Evolutionary conservation across 2,113 vertebrate genomes (phyloP), one percentile per base, ranked within the genome.

Genomic region (Axis porcinus): DNA sequence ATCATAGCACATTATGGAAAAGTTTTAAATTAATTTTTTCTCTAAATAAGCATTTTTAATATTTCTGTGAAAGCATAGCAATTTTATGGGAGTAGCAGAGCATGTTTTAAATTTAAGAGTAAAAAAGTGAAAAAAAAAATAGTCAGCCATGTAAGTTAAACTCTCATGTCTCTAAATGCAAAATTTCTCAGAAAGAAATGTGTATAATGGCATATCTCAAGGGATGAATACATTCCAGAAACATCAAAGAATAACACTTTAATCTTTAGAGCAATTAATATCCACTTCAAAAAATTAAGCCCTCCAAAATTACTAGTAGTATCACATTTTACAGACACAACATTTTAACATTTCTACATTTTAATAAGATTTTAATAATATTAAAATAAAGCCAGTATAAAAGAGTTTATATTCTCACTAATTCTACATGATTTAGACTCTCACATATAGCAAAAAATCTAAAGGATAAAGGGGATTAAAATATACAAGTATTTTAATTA

Each of bases 201-300:
- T 98, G 79, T 98, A 62, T 89, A 95, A 95, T 91, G 95, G 95
- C 97, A 94, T 98, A 96, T 97, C 97, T 98, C 97, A 97, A 98
- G 97, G 97, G 97, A 97, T 98, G 96, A 98, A 98, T 98, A 89
- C 43, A 97, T 98, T 97, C 91, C 89, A 94, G 97, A 97, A 94
- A 97, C 97, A 97, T 98, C 97, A 98, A 98, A 98, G 97, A 97
- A 96, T 95, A 94, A 97, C 95, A 97, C 88, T 97, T 97, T 95
- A 98, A 97, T 97, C 97, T 97, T 97, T 88, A 97, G 82, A 95
- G 98, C 97, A 97, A 98, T 98, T 98, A 98, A 97, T 97, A 98
- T 94, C 95, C 86, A 91, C 96, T 97, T 97, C 91, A 95, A 97
- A 70, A 97, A 96, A 95, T 89, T 97, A 97, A 98, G 84, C 62